These are phyloP conservation scores for Neolamprologus toae DNA, from an alignment of 2,113 vertebrate genomes.

Conservation along the genomic window DNA sequence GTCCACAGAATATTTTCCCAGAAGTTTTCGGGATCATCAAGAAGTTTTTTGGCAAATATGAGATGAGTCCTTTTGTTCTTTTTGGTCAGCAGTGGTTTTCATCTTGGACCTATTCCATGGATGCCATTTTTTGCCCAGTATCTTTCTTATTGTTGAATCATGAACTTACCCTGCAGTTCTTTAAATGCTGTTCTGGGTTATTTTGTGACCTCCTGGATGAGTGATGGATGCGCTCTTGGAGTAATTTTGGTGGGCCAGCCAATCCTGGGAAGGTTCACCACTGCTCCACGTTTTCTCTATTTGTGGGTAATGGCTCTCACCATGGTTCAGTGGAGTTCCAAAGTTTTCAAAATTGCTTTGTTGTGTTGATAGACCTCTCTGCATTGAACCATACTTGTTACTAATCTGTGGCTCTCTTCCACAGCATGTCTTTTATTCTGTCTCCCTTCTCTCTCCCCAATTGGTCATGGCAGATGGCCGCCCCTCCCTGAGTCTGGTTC, in stretches of 20 bases:
- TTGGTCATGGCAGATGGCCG: neutral
- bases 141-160: neutral
- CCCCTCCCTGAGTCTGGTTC: neutral
- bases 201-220: neutral
- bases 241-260: neutral
- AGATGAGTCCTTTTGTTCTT: neutral
- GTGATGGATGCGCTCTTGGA: neutral
- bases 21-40: accelerated
- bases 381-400: neutral
- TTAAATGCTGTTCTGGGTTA: neutral
- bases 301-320: neutral
- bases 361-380: neutral
- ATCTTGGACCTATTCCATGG: neutral
- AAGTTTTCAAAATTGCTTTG: neutral
- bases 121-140: neutral
- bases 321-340: accelerated
- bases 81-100: neutral
- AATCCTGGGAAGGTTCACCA: neutral
- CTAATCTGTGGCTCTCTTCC: neutral
- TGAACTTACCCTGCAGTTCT: neutral
- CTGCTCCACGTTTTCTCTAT: neutral
- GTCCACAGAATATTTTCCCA: neutral
- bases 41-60: neutral
- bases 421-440: neutral
- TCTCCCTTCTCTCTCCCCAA: neutral